These are phyloP conservation scores for Struthidea cinerea DNA, from an alignment of 2,113 vertebrate species.

Conservation along the genomic window DNA sequence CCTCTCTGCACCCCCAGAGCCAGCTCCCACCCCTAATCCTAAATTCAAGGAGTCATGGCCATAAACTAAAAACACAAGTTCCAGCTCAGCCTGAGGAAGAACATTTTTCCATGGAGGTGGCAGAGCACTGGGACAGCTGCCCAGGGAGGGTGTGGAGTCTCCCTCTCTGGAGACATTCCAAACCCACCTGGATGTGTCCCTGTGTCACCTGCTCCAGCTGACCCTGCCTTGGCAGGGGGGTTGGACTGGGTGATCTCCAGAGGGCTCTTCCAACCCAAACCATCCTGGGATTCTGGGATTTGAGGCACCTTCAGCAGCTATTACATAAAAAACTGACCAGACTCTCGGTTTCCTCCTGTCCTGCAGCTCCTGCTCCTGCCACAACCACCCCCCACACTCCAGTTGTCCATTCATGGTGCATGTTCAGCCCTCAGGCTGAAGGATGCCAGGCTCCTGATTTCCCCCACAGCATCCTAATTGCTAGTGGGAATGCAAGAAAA, in stretches of 20 bases:
- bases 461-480: background rate
- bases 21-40: background rate
- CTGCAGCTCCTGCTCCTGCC: background rate
- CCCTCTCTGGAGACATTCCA: background rate
- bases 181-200: background rate
- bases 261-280: background rate
- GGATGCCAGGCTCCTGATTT: background rate
- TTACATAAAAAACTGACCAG: background rate
- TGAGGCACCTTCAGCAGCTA: background rate
- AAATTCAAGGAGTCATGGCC: background rate
- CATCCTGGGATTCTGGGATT: background rate
- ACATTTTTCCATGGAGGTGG: background rate
- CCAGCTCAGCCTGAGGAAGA: background rate
- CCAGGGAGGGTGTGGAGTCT: background rate
- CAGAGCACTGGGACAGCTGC: background rate
- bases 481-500: background rate
- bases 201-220: background rate
- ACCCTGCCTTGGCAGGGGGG: background rate
- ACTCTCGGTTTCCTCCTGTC: background rate
- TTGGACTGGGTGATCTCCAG: background rate
- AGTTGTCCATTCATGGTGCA: background rate
- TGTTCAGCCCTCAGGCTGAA: background rate
- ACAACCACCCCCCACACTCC: background rate
- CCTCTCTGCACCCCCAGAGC: background rate
- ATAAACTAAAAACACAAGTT: background rate